A percentile compares a stretch with the other conserved stretches of the same genome.
Evolutionary conservation across 2,888 invertebrate species (phyloP).

Genomic region (Macaria liturata): DNA sequence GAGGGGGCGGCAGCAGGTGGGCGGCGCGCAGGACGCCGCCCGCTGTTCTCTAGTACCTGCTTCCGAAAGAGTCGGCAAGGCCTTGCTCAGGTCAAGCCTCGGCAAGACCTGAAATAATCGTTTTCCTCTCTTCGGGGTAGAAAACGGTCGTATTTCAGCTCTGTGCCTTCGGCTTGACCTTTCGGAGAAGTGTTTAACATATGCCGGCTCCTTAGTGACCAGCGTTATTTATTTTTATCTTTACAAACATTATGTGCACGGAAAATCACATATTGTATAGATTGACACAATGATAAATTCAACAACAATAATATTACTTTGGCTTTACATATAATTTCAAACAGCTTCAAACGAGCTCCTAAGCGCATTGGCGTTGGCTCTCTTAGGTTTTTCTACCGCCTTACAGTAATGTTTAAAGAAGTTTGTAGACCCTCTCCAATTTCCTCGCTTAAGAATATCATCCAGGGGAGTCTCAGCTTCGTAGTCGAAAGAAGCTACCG

Average conservation of each 20-base stretch:
- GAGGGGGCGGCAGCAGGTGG: too few relatives aligned
- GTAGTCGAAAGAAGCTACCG: not conserved
- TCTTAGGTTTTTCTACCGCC: not conserved
- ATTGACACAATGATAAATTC: too few relatives aligned
- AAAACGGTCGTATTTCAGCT: conserved; percentile 23
- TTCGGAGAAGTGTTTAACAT: conserved; percentile 7
- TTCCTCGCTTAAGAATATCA: conserved; percentile 11
- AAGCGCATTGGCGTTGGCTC: not conserved
- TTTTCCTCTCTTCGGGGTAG: conserved; percentile 30
- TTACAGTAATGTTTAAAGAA: conserved; percentile 17
- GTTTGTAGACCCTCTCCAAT: conserved; percentile 14
- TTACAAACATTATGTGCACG: too few relatives aligned
- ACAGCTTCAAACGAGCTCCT: not conserved
- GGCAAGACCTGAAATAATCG: conserved; percentile 30
- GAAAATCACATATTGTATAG: too few relatives aligned
- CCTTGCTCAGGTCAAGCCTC: too few relatives aligned
- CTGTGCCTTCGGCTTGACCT: conserved; percentile 11
- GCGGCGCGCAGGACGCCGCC: too few relatives aligned
- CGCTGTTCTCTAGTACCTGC: too few relatives aligned
- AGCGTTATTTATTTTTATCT: too few relatives aligned
- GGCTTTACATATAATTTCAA: not conserved
- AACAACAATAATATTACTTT: too few relatives aligned
- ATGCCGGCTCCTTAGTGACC: conserved; percentile 1
- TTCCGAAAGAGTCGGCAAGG: too few relatives aligned
- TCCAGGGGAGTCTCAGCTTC: conserved; percentile 10